Percentiles rank a stretch among this genome's conserved stretches.
Conservation (phyloP, 2,888 invertebrate genomes). For the Oligia strigilis region DNA sequence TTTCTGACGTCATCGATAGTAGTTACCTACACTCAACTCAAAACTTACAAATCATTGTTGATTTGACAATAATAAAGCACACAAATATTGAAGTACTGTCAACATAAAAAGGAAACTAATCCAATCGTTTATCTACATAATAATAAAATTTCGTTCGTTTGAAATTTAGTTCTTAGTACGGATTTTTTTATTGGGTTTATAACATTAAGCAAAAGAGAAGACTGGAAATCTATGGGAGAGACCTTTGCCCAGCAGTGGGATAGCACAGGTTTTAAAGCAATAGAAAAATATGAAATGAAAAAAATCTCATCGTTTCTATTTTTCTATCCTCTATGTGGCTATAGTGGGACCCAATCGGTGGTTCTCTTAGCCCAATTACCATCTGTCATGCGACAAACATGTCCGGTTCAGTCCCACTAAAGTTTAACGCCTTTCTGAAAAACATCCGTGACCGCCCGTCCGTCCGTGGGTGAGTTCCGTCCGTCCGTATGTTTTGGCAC, state of each 20-base stretch:
- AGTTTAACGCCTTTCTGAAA: neutral
- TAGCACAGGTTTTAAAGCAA: neutral
- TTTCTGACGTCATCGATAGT: neutral
- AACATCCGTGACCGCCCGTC: neutral
- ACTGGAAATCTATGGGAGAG: neutral
- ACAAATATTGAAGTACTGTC: neutral
- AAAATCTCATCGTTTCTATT: neutral
- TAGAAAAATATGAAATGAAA: neutral
- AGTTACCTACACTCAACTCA: neutral
- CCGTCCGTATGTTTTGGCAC: neutral
- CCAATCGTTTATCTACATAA: neutral
- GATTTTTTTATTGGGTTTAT: neutral
- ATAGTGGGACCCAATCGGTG: neutral
- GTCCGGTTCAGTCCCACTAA: neutral
- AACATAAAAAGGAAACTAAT: neutral
- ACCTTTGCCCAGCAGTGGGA: neutral
- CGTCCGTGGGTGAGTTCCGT: too few relatives aligned
- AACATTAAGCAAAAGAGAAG: neutral
- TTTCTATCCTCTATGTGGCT: too few relatives aligned
- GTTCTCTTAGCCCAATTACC: neutral
- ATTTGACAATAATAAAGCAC: neutral
- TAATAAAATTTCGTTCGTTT: too few relatives aligned
- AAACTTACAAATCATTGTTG: neutral
- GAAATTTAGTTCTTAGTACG: too few relatives aligned
- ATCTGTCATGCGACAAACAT: neutral